Percentiles rank a stretch among this genome's conserved stretches.
phyloP scores from a whole-genome alignment of 2,888 invertebrate genomes.

The Dolomedes plantarius region DNA sequence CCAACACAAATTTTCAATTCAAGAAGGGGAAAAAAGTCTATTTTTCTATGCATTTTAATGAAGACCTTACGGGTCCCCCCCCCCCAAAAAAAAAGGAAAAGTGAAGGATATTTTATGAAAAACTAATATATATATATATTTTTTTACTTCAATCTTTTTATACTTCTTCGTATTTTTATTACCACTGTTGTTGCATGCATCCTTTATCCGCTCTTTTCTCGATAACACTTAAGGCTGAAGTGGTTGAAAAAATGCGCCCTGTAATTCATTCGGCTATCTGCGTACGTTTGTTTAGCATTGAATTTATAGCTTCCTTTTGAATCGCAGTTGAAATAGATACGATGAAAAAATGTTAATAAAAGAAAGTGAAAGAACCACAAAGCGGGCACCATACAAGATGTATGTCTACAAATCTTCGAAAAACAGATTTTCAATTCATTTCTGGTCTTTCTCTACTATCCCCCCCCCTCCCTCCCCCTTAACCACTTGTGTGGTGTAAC shows the following conservation, averaged over 20 bases:
- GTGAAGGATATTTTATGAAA: neutral
- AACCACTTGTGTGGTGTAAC: slow-evolving; percentile 65
- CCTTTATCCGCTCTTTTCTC: neutral
- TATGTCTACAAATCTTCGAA: slow-evolving; percentile 38
- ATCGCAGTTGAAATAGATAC: slow-evolving; percentile 53
- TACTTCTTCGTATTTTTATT: neutral
- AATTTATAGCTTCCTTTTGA: slow-evolving; percentile 58
- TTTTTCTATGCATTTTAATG: slow-evolving; percentile 44
- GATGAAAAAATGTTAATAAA: slow-evolving; percentile 29
- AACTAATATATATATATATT: too few relatives aligned
- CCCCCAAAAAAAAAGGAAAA: slow-evolving; percentile 44
- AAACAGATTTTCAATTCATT: slow-evolving; percentile 67
- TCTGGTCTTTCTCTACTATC: neutral
- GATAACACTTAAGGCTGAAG: neutral
- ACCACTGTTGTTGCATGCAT: neutral
- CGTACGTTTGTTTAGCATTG: slow-evolving; percentile 62
- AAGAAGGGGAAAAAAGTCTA: slow-evolving; percentile 9
- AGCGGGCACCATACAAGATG: slow-evolving; percentile 29
- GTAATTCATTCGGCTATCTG: slow-evolving; percentile 60
- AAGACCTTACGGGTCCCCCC: slow-evolving; percentile 45
- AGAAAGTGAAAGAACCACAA: slow-evolving; percentile 58
- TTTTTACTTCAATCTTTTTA: too few relatives aligned
- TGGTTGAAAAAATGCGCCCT: neutral
- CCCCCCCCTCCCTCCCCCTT: slow-evolving; percentile 22
- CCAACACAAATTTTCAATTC: neutral